A percentile compares a stretch with the other conserved stretches of the same genome.
phyloP scores from a whole-genome alignment of 2,797 vertebrate species.

The Nyctalus aviator region DNA sequence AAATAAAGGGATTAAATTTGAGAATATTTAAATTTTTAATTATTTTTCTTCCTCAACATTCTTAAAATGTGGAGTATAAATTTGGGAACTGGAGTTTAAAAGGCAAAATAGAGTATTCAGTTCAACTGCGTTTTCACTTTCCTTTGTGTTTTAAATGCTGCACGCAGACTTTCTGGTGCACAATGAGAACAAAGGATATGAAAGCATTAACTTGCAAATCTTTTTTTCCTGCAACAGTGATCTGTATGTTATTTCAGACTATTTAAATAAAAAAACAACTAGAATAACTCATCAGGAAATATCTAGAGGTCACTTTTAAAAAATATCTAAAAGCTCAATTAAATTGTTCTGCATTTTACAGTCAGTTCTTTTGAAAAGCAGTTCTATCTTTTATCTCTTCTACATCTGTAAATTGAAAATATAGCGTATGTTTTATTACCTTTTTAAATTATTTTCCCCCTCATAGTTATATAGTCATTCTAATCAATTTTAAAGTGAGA shows the following conservation, averaged over 20 bases:
- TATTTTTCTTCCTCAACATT: neutral
- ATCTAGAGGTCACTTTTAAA: slow-evolving; percentile 26
- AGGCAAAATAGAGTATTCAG: neutral
- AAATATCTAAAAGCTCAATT: slow-evolving; percentile 21
- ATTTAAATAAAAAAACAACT: neutral
- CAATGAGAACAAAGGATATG: slow-evolving; percentile 78
- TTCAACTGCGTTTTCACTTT: neutral
- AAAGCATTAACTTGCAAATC: slow-evolving; percentile 17
- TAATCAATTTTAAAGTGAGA: slow-evolving; percentile 54
- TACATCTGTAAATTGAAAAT: neutral
- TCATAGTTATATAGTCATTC: neutral
- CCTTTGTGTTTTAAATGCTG: slow-evolving; percentile 2
- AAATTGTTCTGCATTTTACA: slow-evolving; percentile 31
- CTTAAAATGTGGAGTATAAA: slow-evolving; percentile 19
- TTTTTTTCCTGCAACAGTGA: neutral
- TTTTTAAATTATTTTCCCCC: neutral
- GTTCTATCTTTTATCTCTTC: neutral
- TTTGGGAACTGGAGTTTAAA: slow-evolving; percentile 13
- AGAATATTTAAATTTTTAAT: slow-evolving; percentile 29
- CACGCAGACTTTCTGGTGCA: neutral
- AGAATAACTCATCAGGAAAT: slow-evolving; percentile 42
- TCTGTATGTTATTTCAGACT: neutral
- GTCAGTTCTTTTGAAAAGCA: slow-evolving; percentile 3
- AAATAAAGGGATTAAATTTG: neutral
- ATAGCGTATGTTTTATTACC: neutral